Evolutionary conservation across 1,140 invertebrate species (phyloP).

Genomic region (Cephus cinctus): DNA sequence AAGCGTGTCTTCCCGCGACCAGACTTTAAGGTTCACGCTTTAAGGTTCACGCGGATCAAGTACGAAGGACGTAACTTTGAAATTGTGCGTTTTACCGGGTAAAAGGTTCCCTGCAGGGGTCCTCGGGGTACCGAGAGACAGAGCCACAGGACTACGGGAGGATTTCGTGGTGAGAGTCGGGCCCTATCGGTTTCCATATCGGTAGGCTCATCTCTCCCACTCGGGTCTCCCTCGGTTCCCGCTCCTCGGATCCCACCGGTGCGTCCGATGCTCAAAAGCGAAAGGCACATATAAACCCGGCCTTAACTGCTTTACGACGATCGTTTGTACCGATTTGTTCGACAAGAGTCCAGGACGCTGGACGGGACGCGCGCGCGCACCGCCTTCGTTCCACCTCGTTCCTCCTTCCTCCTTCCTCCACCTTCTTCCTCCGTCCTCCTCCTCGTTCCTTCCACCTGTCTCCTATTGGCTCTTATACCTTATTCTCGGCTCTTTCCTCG

Average conservation of each 20-base stretch:
- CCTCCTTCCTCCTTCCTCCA: conserved; percentile 9
- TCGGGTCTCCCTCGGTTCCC: conserved; percentile 19
- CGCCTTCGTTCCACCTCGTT: conserved; percentile 7
- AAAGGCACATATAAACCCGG: conserved; percentile 48
- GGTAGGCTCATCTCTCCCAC: conserved; percentile 45
- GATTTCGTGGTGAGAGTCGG: conserved; percentile 7
- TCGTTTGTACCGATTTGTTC: conserved; percentile 59
- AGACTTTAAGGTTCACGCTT: too few species aligned
- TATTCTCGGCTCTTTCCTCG: neutral
- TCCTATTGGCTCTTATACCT: neutral
- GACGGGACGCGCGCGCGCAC: conserved; percentile 5
- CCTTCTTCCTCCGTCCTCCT: neutral
- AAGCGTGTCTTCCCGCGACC: too few species aligned
- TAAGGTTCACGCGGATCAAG: too few species aligned
- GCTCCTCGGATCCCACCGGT: conserved; percentile 8
- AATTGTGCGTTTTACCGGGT: conserved; percentile 37
- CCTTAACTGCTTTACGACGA: conserved; percentile 58
- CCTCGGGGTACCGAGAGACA: conserved; percentile 22
- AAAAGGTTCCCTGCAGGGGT: conserved; percentile 46
- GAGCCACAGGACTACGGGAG: conserved; percentile 12
- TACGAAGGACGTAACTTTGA: conserved; percentile 28
- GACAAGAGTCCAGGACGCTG: conserved; percentile 39
- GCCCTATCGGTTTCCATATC: conserved; percentile 53
- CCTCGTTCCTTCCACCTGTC: conserved; percentile 4
- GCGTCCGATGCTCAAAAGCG: conserved; percentile 24